Evolutionary conservation across 37 sponge, comb jelly and placozoan genomes (phyloP).

Genomic region (Agelas oroides): DNA sequence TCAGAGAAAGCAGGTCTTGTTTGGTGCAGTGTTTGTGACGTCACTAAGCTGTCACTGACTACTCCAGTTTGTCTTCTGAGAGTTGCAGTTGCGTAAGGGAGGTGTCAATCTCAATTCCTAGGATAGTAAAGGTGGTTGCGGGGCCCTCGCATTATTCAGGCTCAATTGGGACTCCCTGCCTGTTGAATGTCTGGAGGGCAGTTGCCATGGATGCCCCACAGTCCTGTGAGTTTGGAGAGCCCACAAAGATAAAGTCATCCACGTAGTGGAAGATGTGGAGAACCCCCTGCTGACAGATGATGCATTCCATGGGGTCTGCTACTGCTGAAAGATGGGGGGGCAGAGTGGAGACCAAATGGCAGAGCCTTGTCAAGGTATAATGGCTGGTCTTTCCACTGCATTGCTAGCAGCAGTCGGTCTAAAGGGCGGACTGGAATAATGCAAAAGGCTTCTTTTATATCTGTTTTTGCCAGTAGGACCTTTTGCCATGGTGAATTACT

Average conservation of each 20-base stretch:
- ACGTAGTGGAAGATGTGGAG: constrained; percentile 3
- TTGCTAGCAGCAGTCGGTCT: constrained; percentile 10
- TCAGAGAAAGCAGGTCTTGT: not conserved
- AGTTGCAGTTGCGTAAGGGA: not conserved
- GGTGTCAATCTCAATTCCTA: constrained; percentile 14
- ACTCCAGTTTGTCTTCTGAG: not conserved
- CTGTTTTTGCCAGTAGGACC: no score
- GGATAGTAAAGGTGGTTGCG: not conserved
- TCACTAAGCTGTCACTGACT: not conserved
- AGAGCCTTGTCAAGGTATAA: not conserved
- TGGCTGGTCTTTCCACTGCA: constrained; percentile 7
- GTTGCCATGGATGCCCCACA: not conserved
- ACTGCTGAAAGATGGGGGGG: constrained; percentile 35
- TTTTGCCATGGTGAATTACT: not conserved
- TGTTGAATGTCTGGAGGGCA: not conserved
- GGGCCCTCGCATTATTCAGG: constrained; percentile 17
- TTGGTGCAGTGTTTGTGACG: constrained; percentile 2
- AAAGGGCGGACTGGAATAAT: constrained; percentile 9
- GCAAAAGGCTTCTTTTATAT: constrained; percentile 16
- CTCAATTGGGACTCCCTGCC: constrained; percentile 1
- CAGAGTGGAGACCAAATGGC: constrained; percentile 22
- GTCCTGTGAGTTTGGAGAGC: not conserved
- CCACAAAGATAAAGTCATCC: constrained; percentile 23
- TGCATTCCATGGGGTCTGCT: constrained; percentile 15
- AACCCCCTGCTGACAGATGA: constrained; percentile 2